phyloP scores from a whole-genome alignment of 2,888 invertebrate species.

The Dolichopus griseipennis region DNA sequence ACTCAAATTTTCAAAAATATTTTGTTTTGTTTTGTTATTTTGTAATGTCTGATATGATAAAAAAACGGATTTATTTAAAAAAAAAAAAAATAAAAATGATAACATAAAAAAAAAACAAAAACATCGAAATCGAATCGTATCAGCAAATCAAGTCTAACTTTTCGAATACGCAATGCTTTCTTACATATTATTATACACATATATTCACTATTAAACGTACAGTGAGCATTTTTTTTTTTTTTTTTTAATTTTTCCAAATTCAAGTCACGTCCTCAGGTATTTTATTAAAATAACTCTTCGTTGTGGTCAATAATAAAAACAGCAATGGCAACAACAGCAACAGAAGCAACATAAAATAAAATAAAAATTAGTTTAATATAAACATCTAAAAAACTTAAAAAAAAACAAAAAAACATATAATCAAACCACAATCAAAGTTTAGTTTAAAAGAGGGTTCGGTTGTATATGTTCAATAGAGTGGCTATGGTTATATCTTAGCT shows the following conservation, averaged over 20 bases:
- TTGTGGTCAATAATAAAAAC: constrained; percentile 22
- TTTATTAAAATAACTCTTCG: constrained; percentile 44
- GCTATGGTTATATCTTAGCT: too few relatives aligned
- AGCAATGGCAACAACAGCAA: neutral
- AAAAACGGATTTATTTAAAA: neutral
- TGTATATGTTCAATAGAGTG: too few relatives aligned
- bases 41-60: neutral
- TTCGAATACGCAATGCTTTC: neutral
- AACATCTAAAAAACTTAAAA: neutral
- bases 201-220: too few relatives aligned
- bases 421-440: neutral
- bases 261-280: constrained; percentile 41
- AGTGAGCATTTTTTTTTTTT: too few relatives aligned
- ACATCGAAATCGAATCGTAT: neutral
- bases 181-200: too few relatives aligned
- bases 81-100: neutral
- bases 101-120: neutral
- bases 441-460: too few relatives aligned
- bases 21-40: neutral
- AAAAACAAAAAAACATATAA: too few relatives aligned
- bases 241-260: constrained; percentile 28
- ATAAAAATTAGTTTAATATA: constrained; percentile 1
- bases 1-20: neutral
- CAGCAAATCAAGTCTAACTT: neutral
- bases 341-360: neutral